These are phyloP conservation scores for Azemiops feae DNA, from an alignment of 2,113 vertebrate species.

Conservation along the genomic window DNA sequence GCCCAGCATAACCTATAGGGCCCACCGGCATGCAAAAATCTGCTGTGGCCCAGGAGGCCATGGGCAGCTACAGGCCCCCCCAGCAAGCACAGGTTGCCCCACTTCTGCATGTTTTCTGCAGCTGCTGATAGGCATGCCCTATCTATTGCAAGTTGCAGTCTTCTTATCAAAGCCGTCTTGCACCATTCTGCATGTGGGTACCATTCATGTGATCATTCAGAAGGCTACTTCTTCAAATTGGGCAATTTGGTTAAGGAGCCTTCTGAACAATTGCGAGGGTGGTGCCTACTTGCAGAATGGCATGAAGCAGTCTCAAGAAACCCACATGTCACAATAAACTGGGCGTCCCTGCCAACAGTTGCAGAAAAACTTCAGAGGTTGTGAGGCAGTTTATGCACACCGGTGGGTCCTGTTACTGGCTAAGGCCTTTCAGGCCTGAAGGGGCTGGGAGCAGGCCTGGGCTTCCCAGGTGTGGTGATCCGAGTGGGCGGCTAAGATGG, in stretches of 20 bases:
- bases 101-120: neutral
- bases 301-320: neutral
- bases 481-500: neutral
- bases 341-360: neutral
- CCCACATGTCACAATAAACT: neutral
- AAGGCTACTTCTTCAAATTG: neutral
- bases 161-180: neutral
- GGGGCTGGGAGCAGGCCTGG: no score
- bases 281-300: neutral
- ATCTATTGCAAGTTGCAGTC: neutral
- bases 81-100: neutral
- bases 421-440: no score
- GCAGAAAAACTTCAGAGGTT: neutral
- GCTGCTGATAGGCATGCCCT: neutral
- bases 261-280: neutral
- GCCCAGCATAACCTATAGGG: neutral
- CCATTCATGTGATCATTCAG: neutral
- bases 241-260: neutral
- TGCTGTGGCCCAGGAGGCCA: neutral
- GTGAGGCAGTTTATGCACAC: neutral
- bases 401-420: neutral
- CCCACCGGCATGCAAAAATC: neutral
- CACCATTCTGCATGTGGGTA: neutral
- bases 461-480: neutral
- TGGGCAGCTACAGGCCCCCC: neutral